Conservation (phyloP, 2,888 invertebrate species). For the Liopterus haemorrhoidalis region DNA sequence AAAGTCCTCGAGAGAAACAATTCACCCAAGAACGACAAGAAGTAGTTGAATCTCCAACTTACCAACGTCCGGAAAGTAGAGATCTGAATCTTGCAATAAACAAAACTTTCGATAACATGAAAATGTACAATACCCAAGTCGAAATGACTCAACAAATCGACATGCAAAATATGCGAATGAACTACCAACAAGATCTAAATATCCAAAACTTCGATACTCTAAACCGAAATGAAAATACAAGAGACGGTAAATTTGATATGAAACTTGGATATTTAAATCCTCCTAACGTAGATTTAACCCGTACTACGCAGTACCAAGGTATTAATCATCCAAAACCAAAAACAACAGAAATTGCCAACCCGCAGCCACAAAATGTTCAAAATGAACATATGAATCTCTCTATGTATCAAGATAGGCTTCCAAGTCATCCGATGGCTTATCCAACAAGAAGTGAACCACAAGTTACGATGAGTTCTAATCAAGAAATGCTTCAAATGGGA, state of each 20-base stretch:
- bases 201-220: slow-evolving; percentile 2
- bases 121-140: too few species aligned
- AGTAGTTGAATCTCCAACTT: slow-evolving; percentile 31
- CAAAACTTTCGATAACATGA: slow-evolving; percentile 12
- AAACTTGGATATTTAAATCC: slow-evolving; percentile 41
- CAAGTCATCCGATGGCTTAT: too few species aligned
- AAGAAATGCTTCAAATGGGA: slow-evolving; percentile 15
- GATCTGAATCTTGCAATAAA: slow-evolving; percentile 9
- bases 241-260: slow-evolving; percentile 40
- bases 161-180: slow-evolving; percentile 1
- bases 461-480: too few species aligned
- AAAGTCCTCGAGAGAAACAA: slow-evolving; percentile 8
- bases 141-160: too few species aligned
- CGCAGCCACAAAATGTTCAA: slow-evolving; percentile 8
- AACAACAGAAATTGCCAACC: slow-evolving; percentile 1
- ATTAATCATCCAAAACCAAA: slow-evolving; percentile 14
- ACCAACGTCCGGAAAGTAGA: slow-evolving; percentile 10
- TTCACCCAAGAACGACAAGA: slow-evolving; percentile 39
- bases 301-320: slow-evolving; percentile 15
- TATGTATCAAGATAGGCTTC: slow-evolving; percentile 18
- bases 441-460: too few species aligned
- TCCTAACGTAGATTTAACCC: slow-evolving; percentile 8
- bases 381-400: slow-evolving; percentile 17
- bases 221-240: slow-evolving; percentile 5
- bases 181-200: slow-evolving; percentile 2